Evolutionary conservation across 2,888 invertebrate species (phyloP).

Genomic region (Mylabris sibirica): DNA sequence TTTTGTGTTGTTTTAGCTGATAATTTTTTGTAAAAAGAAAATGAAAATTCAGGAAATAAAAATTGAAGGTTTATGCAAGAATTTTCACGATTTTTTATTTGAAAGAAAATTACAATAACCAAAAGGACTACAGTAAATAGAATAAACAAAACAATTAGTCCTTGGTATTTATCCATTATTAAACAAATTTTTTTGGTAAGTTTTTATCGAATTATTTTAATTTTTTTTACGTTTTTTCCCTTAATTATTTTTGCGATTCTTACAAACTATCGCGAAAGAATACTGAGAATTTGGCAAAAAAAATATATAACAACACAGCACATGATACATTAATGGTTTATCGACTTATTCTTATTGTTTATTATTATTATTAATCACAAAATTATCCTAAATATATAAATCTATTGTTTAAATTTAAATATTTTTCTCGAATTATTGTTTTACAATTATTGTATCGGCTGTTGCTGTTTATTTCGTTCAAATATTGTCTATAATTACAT

Average conservation of each 20-base stretch:
- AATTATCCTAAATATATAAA: not conserved
- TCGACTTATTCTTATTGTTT: no score
- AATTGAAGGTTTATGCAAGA: no score
- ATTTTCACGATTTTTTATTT: not conserved
- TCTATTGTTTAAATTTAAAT: not conserved
- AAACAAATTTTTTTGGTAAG: not conserved
- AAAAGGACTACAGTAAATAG: not conserved
- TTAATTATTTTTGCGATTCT: not conserved
- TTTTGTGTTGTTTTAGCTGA: no score
- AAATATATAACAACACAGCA: constrained; percentile 2
- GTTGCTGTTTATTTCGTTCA: constrained; percentile 28
- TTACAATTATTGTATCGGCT: constrained; percentile 52
- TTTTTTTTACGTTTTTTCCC: not conserved
- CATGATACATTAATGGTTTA: not conserved
- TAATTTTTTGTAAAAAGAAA: no score
- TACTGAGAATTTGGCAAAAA: constrained; percentile 12
- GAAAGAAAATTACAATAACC: not conserved
- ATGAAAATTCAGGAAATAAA: no score
- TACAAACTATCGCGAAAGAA: constrained; percentile 23
- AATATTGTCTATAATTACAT: constrained; percentile 46
- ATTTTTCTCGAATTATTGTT: constrained; percentile 44
- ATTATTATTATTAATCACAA: not conserved
- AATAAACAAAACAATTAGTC: not conserved
- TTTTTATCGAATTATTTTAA: not conserved
- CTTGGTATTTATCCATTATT: not conserved